A percentile compares a stretch with the other conserved stretches of the same genome.
phyloP scores from a whole-genome alignment of 2,888 invertebrate species.

The Leucozona laternaria region DNA sequence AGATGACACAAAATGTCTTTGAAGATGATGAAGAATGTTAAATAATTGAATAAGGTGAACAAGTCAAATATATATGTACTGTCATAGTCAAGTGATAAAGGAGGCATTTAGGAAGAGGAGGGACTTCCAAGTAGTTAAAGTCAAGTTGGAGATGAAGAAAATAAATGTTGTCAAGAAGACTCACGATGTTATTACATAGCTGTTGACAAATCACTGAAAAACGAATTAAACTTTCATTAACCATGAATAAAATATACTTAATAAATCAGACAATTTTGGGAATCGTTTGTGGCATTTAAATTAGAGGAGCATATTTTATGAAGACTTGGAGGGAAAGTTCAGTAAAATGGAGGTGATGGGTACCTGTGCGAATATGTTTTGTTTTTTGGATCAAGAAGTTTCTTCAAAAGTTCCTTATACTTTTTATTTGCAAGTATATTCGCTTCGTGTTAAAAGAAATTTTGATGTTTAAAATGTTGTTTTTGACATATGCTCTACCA shows the following conservation, averaged over 20 bases:
- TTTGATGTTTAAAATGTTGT: too few relatives aligned
- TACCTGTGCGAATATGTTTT: too few relatives aligned
- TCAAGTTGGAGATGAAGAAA: not conserved
- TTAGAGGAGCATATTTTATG: not conserved
- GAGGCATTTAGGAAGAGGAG: not conserved
- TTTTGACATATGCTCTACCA: too few relatives aligned
- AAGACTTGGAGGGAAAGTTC: too few relatives aligned
- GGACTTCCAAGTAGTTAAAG: not conserved
- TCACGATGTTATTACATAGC: not conserved
- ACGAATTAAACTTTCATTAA: not conserved
- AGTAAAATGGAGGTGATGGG: too few relatives aligned
- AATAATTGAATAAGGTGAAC: constrained; percentile 56
- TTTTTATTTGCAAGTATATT: too few relatives aligned
- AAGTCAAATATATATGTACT: not conserved
- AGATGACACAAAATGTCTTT: constrained; percentile 17
- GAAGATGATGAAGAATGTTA: constrained; percentile 41
- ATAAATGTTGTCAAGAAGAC: not conserved
- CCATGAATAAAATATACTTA: not conserved
- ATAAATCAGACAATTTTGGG: not conserved
- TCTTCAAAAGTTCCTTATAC: too few relatives aligned
- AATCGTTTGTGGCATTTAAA: not conserved
- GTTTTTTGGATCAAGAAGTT: too few relatives aligned
- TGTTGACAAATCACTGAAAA: not conserved
- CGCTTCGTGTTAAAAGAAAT: too few relatives aligned
- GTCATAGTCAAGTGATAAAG: not conserved